Evolutionary conservation across 2,113 vertebrate genomes (phyloP), one percentile per base, ranked within the genome.

Genomic region (Mastomys natalensis): DNA sequence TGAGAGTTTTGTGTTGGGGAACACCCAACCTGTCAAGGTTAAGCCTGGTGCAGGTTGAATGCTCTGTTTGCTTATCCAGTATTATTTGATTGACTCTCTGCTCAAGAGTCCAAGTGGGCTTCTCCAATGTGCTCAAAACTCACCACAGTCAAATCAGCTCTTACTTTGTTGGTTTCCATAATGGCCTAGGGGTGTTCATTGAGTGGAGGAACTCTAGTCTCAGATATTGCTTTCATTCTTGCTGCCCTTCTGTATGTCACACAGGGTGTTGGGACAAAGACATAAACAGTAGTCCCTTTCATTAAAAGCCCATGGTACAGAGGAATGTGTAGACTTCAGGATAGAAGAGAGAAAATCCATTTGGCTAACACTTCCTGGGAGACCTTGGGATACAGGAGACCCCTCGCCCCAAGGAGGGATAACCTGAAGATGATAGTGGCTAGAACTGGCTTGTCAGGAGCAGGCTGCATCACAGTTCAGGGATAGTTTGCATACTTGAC

Each of bases 21-120:
- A 48, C 17, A 10, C n/a, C 51, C 6, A 26, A 2, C 34, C 21
- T 66, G 58, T 51, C 31, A 17, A 31, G n/a, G 48, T 76, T 29
- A 11, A 55, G 68, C 34, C 16, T n/a, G 55, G 24, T 3, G 29
- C 2, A 0, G 8, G 13, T 29, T 13, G 8, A n/a, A 5, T 9
- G 34, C 53, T 45, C 5, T 22, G 17, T 91, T 87, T 55, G n/a
- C 29, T 94, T 93, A 40, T 80, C 37, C 0, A 9, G 19, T 66
- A 60, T 66, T 85, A 17, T 0, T 91, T 8, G 7, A 34, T 87
- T 31, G 51, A 81, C 51, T 81, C 45, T 51, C 37, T 64, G 11
- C 31, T 58, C 96, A 68, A 87, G 40, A 89, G 78, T 16, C 82
- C n/a, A 81, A 26, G 31, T 0, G 10, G 76, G 24, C 51, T 89